Evolutionary conservation across 2,113 vertebrate genomes (phyloP), one percentile per base, ranked within the genome.

Genomic region (Callithrix jacchus): DNA sequence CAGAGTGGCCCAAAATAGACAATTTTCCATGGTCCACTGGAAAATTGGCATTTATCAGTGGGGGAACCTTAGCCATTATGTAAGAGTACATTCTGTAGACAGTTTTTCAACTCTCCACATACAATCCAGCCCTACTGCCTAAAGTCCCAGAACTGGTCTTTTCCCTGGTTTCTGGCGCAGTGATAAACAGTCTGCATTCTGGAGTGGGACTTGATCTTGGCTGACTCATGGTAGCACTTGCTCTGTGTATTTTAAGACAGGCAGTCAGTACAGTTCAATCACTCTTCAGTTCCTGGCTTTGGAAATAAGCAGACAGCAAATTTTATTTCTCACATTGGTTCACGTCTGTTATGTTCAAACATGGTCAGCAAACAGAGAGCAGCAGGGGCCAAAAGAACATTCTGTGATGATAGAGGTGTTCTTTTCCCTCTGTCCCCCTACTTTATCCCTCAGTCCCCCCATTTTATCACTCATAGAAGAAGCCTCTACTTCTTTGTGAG

Each of bases 11-110:
- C 20, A 98, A 99, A 98, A 99, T 86, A 93, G 99, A 99, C 98
- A 99, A 99, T 97, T 98, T 98, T 96, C 99, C 99, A 42, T 99
- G 98, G 97, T 99, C 98, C 79, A 98, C 98, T 96, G 99, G 98
- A 98, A 99, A 99, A 98, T 99, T 99, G 47, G 99, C 98, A 98
- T 99, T 99, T 98, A 99, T 99, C 96, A 99, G 97, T 64, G 98
- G 98, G 79, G 99, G 99, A 70, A 99, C 98, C 98, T 99, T 99
- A 97, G 99, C 98, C 0, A 98, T 99, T 96, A 99, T 32, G 95
- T 99, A 99, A 30, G 99, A 98, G 98, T 99, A 99, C 99, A 99
- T 99, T 98, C 98, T 99, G 91, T 99, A 99, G 98, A 99, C 99
- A 68, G 97, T 98, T 98, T 99, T 99, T 99, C 99, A 99, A 42